These are phyloP conservation scores for Drosophila antonietae DNA, from an alignment of 2,888 invertebrate species.

Conservation along the genomic window DNA sequence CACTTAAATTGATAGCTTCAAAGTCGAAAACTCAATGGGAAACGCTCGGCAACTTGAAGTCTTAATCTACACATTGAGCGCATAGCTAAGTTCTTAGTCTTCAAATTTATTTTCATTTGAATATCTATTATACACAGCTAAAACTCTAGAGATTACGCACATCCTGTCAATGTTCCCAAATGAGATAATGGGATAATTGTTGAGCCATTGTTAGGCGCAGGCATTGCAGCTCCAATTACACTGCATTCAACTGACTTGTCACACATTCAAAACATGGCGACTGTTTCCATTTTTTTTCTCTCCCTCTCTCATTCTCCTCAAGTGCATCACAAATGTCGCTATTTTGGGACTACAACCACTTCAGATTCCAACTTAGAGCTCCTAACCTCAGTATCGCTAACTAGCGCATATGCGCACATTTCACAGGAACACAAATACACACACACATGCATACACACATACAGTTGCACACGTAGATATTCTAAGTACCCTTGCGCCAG, in stretches of 20 bases:
- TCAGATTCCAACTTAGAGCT: slow-evolving; percentile 40
- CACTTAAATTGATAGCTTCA: background rate
- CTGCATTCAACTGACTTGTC: slow-evolving; percentile 37
- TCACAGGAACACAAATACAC: slow-evolving; percentile 36
- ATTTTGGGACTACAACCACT: slow-evolving; percentile 70
- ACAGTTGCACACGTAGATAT: slow-evolving; percentile 28
- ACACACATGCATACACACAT: slow-evolving; percentile 14
- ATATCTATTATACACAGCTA: background rate
- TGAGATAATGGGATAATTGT: slow-evolving; percentile 54
- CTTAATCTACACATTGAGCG: background rate
- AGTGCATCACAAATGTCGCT: slow-evolving; percentile 72
- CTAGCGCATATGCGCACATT: slow-evolving; percentile 79
- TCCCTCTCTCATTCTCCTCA: slow-evolving; percentile 30
- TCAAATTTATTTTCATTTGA: slow-evolving; percentile 2
- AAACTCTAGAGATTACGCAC: slow-evolving; percentile 31
- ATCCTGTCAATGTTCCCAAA: slow-evolving; percentile 37
- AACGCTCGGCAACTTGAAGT: background rate
- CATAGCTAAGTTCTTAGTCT: background rate
- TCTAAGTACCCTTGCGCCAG: slow-evolving; percentile 70
- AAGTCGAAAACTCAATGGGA: background rate
- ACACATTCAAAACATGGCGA: slow-evolving; percentile 54
- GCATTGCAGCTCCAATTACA: slow-evolving; percentile 68
- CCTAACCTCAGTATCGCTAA: slow-evolving; percentile 54
- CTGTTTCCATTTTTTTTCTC: slow-evolving; percentile 31
- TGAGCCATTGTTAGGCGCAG: slow-evolving; percentile 21